Conservation (phyloP, 2,888 invertebrate species). For the Lobophora halterata region DNA sequence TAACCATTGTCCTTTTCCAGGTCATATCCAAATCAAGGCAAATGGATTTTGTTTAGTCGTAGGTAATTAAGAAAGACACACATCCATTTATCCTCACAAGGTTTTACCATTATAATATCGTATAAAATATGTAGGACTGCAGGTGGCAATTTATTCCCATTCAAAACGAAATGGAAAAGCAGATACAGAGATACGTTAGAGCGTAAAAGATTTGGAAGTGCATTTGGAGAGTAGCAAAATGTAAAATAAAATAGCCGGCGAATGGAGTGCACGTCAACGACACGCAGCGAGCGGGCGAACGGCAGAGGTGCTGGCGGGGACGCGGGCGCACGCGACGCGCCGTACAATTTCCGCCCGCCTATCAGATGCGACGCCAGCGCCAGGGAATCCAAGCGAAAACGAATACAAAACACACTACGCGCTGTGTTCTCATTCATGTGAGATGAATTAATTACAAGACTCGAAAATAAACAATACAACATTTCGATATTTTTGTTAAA, state of each 20-base stretch:
- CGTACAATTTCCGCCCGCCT: constrained; percentile 74
- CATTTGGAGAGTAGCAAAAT: constrained; percentile 47
- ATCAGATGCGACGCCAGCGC: constrained; percentile 67
- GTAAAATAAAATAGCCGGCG: constrained; percentile 62
- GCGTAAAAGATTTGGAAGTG: constrained; percentile 48
- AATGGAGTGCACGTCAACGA: constrained; percentile 65
- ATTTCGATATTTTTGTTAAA: constrained; percentile 9
- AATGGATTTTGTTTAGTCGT: too few relatives aligned
- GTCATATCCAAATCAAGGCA: too few relatives aligned
- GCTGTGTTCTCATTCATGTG: constrained; percentile 17
- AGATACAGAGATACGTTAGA: constrained; percentile 25
- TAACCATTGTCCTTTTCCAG: too few relatives aligned
- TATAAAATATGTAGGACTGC: constrained; percentile 17
- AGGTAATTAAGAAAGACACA: too few relatives aligned
- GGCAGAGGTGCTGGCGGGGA: constrained; percentile 18
- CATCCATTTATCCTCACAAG: too few relatives aligned
- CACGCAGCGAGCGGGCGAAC: constrained; percentile 50
- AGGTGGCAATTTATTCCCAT: constrained; percentile 28
- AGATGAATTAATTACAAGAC: constrained; percentile 19
- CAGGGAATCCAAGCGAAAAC: constrained; percentile 53
- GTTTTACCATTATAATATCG: too few relatives aligned
- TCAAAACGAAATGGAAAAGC: constrained; percentile 29
- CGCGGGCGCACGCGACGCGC: constrained; percentile 68
- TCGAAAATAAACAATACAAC: constrained; percentile 8
- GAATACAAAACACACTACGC: constrained; percentile 31